Percentiles rank a stretch among this genome's conserved stretches.
These are phyloP conservation scores for Acipenser oxyrinchus DNA, from an alignment of 2,797 vertebrate species.

Conservation along the genomic window DNA sequence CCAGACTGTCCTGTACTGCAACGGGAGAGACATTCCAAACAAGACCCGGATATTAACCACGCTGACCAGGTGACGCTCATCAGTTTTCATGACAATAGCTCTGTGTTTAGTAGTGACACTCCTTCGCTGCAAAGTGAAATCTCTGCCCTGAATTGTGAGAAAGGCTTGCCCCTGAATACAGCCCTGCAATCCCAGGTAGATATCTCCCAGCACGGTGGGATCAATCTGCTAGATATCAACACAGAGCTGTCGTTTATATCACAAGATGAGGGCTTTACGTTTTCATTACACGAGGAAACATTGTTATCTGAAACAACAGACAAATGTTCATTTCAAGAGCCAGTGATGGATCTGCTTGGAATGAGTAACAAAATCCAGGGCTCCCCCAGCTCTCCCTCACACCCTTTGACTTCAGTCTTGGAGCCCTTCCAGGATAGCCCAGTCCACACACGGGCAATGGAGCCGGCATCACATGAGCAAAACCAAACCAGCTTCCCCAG, in stretches of 20 bases:
- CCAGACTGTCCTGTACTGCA: constrained; percentile 24
- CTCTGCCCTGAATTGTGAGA: constrained; percentile 6
- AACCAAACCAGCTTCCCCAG: constrained; percentile 42
- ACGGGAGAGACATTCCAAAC: constrained; percentile 26
- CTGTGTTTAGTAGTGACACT: constrained; percentile 33
- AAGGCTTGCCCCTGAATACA: constrained; percentile 8
- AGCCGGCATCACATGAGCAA: constrained; percentile 17
- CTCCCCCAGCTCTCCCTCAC: background rate
- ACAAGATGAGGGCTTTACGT: constrained; percentile 21
- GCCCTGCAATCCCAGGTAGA: too few species aligned
- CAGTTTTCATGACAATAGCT: constrained; percentile 28
- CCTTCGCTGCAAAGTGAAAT: constrained; percentile 25
- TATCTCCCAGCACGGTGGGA: constrained; percentile 19
- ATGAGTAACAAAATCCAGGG: constrained; percentile 32
- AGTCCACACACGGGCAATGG: too few species aligned
- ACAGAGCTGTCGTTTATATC: constrained; percentile 33
- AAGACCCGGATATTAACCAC: constrained; percentile 23
- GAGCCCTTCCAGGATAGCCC: too few species aligned
- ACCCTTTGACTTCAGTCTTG: too few species aligned
- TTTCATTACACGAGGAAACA: constrained; percentile 21
- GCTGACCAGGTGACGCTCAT: constrained; percentile 25
- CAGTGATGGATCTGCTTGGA: constrained; percentile 39
- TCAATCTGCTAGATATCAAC: constrained; percentile 35
- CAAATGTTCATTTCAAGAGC: constrained; percentile 51
- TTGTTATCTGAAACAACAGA: constrained; percentile 49